Evolutionary conservation across 2,797 vertebrate species (phyloP), one percentile per base, ranked within the genome.

Genomic region (Sciurus vulgaris): DNA sequence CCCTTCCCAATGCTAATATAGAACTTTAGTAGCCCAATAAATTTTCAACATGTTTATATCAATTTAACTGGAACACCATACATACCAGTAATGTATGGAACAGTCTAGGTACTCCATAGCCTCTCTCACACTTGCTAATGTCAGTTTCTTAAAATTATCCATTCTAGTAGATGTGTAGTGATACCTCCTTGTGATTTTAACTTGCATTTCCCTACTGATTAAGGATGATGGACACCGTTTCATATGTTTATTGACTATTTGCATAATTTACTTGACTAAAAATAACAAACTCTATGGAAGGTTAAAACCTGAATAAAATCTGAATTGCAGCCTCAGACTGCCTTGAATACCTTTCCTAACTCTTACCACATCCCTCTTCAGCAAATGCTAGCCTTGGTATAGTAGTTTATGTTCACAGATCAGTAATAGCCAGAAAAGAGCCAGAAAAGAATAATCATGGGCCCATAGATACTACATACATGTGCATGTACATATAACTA

Each of bases 211-310:
- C 6, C 22, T 65, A 12, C 26, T 28, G 41, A 89, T 14, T 38
- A 49, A 47, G 5, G 20, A 61, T 33, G 8, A 3, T 76, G 35
- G 18, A 1, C 0, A 7, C 61, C 51, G 83, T 90, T 56, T 49
- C 33, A 41, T 30, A 22, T 38, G 14, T 70, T 70, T 33, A 67
- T 86, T 67, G 61, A 61, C 47, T 54, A 51, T 35, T 63, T 87
- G 26, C 54, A 38, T 82, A 70, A 86, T 44, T 63, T 76, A 61
- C 4, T 74, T 14, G 11, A n/a, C 20, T 74, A 26, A 28, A 26
- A 76, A 86, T 56, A 73, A 54, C n/a, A 44, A 24, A 70, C 79
- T 35, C 72, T 91, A 83, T 88, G 20, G 87, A 72, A 87, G 38
- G 35, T 35, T 76, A 56, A 91, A 77, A n/a, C 63, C 54, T 56